Conservation (phyloP, 37 sponge, comb jelly and placozoan species). For the Aplysina aerophoba region DNA sequence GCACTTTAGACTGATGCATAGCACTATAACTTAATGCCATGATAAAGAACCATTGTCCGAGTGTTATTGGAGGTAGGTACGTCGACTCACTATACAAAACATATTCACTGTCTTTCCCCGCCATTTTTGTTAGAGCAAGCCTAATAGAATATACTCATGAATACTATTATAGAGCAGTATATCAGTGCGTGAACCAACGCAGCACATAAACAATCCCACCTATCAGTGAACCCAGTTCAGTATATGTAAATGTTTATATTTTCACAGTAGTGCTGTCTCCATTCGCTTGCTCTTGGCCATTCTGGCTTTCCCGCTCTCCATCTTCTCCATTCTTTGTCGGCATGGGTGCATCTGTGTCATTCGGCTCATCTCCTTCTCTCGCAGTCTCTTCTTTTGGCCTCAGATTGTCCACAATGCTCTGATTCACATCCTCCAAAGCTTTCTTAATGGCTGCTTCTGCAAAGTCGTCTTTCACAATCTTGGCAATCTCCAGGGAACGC, state of each 20-base stretch:
- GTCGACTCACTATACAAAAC: no score
- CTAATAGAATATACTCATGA: no score
- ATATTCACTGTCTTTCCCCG: no score
- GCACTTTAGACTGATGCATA: no score
- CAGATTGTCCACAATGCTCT: constrained; percentile 48
- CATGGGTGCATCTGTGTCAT: not conserved
- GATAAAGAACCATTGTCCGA: no score
- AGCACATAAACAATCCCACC: not conserved
- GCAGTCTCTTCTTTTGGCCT: constrained; percentile 16
- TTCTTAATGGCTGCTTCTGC: constrained; percentile 68
- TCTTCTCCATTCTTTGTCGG: not conserved
- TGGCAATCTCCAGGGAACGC: constrained; percentile 66
- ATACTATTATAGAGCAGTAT: not conserved
- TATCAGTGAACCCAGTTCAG: not conserved
- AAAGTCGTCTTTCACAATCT: constrained; percentile 57
- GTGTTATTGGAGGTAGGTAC: no score
- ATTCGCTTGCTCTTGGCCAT: not conserved
- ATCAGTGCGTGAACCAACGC: not conserved
- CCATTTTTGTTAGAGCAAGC: no score
- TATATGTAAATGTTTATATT: not conserved
- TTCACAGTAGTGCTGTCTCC: not conserved
- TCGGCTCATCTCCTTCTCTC: not conserved
- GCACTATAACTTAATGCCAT: no score
- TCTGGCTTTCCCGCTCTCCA: not conserved
- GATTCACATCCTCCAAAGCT: constrained; percentile 77